These are phyloP conservation scores for Drosophila tsacasi DNA, from an alignment of 1,140 invertebrate genomes.

Conservation along the genomic window DNA sequence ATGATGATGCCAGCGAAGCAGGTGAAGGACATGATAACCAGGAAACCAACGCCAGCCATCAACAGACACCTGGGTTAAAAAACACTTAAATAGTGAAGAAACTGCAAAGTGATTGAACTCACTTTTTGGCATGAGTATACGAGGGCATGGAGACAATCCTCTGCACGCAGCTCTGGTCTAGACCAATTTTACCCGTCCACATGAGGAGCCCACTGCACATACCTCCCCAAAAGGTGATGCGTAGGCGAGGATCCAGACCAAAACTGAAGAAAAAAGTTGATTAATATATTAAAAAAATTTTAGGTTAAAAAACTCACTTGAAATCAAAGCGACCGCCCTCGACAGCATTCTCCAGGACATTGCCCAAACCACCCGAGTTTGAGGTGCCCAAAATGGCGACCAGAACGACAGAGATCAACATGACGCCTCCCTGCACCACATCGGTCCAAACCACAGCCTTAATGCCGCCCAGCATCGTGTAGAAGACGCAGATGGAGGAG, in stretches of 20 bases:
- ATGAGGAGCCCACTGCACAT: constrained; percentile 60
- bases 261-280: constrained; percentile 34
- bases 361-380: constrained; percentile 88
- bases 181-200: constrained; percentile 74
- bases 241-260: constrained; percentile 65
- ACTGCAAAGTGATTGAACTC: constrained; percentile 8
- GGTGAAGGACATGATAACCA: constrained; percentile 86
- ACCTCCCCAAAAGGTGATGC: constrained; percentile 58
- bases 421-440: constrained; percentile 91
- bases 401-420: constrained; percentile 90
- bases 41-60: constrained; percentile 86
- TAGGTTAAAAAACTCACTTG: constrained; percentile 85
- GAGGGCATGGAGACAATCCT: constrained; percentile 77
- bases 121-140: constrained; percentile 66
- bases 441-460: constrained; percentile 96
- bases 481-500: constrained; percentile 92
- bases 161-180: constrained; percentile 78
- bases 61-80: constrained; percentile 81
- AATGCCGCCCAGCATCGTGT: constrained; percentile 93
- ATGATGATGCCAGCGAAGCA: constrained; percentile 90
- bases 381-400: constrained; percentile 89
- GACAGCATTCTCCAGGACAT: constrained; percentile 88
- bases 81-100: neutral
- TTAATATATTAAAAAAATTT: neutral
- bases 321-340: constrained; percentile 87